These are phyloP conservation scores for Oreortyx pictus DNA, from an alignment of 2,797 vertebrate genomes.

Conservation along the genomic window DNA sequence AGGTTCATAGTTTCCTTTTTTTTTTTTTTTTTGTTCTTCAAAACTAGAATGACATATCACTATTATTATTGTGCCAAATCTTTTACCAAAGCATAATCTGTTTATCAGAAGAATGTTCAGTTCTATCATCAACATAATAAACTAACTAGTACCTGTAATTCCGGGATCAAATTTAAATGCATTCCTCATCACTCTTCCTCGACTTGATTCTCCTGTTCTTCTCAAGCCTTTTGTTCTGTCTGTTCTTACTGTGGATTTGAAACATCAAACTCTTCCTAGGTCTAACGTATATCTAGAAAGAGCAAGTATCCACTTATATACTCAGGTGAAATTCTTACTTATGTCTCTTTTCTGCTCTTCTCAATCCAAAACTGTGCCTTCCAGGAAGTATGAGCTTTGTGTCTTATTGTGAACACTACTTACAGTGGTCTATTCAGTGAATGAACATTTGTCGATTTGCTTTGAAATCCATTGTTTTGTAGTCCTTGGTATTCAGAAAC, in stretches of 20 bases:
- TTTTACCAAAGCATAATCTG: background rate
- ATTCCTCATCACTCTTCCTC: background rate
- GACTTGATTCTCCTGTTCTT: background rate
- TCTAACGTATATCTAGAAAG: background rate
- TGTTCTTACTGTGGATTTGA: background rate
- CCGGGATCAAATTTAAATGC: background rate
- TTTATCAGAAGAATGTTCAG: background rate
- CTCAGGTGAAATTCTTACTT: background rate
- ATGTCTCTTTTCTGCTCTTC: background rate
- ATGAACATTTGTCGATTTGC: background rate
- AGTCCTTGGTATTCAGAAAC: background rate
- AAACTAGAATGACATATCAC: background rate
- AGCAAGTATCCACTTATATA: background rate
- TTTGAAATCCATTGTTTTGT: background rate
- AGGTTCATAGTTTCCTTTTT: background rate
- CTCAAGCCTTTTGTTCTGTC: background rate
- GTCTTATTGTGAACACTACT: background rate
- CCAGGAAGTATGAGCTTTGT: background rate
- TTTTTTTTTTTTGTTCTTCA: background rate
- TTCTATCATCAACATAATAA: background rate
- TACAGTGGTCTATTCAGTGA: background rate
- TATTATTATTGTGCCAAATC: background rate
- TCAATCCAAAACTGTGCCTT: background rate
- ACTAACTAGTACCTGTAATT: background rate
- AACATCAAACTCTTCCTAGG: background rate